phyloP scores from a whole-genome alignment of 2,113 vertebrate genomes.

The Pachycephala philippinensis region DNA sequence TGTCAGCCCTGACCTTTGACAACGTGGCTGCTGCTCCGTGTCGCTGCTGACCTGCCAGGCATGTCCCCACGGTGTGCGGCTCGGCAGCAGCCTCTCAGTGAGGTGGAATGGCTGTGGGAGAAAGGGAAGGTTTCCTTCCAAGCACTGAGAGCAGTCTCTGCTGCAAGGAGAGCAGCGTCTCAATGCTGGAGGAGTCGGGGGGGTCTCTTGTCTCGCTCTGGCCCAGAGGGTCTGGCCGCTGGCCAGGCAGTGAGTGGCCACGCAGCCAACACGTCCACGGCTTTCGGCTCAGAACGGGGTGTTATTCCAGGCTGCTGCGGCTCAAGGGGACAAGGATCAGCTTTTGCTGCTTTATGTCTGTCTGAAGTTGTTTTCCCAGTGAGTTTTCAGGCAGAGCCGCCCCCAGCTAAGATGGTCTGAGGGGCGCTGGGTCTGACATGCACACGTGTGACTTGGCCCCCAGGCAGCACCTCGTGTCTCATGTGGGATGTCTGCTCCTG shows the following conservation, averaged over 20 bases:
- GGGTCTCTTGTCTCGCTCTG: background rate
- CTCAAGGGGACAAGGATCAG: background rate
- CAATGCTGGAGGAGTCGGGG: background rate
- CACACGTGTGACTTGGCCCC: background rate
- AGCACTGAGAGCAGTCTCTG: background rate
- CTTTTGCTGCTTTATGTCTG: background rate
- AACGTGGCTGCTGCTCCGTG: background rate
- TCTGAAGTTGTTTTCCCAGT: background rate
- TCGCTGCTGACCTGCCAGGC: rapidly evolving
- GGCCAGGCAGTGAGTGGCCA: background rate
- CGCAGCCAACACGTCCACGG: rapidly evolving
- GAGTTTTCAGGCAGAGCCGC: background rate
- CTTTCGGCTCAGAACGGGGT: rapidly evolving
- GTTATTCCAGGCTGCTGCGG: background rate
- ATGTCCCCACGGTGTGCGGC: background rate
- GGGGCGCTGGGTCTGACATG: background rate
- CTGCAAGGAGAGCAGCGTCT: background rate
- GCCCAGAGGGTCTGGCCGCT: background rate
- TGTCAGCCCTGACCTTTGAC: background rate
- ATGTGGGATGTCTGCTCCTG: background rate
- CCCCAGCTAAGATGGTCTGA: background rate
- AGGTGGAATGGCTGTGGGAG: background rate
- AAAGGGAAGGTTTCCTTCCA: background rate
- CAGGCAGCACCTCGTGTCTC: background rate
- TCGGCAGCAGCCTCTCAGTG: background rate